A percentile compares a stretch with the other conserved stretches of the same genome.
phyloP scores from a whole-genome alignment of 2,888 invertebrate genomes.

The Hipparchia semele region DNA sequence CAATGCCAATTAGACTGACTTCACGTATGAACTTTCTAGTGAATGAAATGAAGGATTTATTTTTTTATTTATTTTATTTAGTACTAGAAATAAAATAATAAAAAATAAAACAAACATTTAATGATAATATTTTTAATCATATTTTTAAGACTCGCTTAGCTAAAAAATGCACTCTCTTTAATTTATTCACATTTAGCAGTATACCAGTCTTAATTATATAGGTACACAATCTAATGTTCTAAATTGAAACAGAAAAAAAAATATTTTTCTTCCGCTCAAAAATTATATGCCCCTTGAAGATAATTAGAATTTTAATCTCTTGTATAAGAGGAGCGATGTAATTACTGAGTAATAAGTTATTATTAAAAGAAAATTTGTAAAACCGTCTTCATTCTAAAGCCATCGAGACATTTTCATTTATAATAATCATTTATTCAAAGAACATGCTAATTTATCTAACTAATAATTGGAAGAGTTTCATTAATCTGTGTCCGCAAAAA shows the following conservation, averaged over 20 bases:
- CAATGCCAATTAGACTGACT: too few relatives aligned
- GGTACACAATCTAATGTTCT: conserved; percentile 1
- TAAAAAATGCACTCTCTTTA: neutral
- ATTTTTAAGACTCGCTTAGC: too few relatives aligned
- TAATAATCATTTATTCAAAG: neutral
- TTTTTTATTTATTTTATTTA: too few relatives aligned
- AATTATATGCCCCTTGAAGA: conserved; percentile 17
- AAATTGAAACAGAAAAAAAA: conserved; percentile 5
- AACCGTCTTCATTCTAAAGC: conserved; percentile 2
- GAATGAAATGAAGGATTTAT: too few relatives aligned
- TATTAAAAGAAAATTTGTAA: conserved; percentile 26
- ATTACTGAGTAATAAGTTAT: conserved; percentile 18
- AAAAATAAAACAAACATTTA: too few relatives aligned
- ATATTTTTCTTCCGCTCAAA: neutral
- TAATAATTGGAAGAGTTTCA: too few relatives aligned
- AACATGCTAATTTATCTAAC: neutral
- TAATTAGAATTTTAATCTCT: conserved; percentile 17
- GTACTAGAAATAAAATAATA: too few relatives aligned
- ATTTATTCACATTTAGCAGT: neutral
- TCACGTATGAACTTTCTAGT: too few relatives aligned
- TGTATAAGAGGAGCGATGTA: conserved; percentile 11
- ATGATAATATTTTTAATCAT: too few relatives aligned
- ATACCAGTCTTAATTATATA: neutral
- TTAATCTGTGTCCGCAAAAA: too few relatives aligned
- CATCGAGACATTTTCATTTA: neutral